phyloP scores from a whole-genome alignment of 1,140 invertebrate species.

The Saccostrea cuccullata region DNA sequence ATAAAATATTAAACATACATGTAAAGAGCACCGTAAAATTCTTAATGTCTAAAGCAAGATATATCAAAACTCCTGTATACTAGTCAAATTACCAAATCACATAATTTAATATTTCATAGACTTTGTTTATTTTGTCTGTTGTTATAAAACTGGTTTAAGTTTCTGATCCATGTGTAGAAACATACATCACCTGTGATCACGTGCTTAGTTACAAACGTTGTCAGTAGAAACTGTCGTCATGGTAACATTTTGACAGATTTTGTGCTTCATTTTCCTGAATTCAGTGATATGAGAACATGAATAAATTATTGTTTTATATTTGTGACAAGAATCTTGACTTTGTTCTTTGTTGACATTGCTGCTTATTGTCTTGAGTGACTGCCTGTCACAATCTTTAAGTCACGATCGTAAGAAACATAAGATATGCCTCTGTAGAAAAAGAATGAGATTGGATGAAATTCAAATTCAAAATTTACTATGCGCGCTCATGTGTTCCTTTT shows the following conservation, averaged over 20 bases:
- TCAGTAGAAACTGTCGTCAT: not conserved
- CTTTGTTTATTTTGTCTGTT: not conserved
- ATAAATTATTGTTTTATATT: constrained; percentile 18
- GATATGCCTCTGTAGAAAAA: no score
- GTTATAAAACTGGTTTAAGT: not conserved
- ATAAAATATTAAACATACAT: not conserved
- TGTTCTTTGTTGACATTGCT: not conserved
- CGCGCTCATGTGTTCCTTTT: no score
- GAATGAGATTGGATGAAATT: no score
- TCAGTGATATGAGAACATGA: constrained; percentile 2
- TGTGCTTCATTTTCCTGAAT: constrained; percentile 1
- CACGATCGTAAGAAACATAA: no score
- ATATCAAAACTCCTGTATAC: not conserved
- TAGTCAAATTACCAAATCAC: not conserved
- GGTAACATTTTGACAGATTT: not conserved
- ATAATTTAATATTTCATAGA: not conserved
- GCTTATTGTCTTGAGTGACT: not conserved
- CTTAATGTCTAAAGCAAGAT: not conserved
- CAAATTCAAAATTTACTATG: no score
- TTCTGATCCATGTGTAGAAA: not conserved
- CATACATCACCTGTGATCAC: not conserved
- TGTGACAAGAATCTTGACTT: not conserved
- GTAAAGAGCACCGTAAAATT: not conserved
- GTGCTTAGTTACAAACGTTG: not conserved
- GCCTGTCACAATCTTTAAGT: no score